These are phyloP conservation scores for Amazona guildingii DNA, from an alignment of 2,113 vertebrate genomes.

Conservation along the genomic window DNA sequence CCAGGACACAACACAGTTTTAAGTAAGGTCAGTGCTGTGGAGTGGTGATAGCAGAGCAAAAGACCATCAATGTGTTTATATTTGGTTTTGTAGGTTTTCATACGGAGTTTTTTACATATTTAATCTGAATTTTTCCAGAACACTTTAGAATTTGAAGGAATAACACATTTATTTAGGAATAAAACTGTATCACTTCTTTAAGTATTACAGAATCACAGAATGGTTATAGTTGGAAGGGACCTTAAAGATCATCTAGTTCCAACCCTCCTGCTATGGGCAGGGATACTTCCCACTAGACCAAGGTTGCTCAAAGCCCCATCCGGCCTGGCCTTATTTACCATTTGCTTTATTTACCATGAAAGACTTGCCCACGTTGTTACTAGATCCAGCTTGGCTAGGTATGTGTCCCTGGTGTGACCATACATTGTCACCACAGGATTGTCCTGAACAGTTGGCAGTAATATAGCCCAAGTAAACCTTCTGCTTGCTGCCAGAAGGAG, in stretches of 20 bases:
- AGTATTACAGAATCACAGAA: neutral
- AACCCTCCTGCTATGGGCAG: neutral
- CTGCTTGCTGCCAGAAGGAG: neutral
- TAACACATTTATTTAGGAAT: neutral
- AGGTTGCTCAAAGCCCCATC: neutral
- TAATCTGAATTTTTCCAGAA: neutral
- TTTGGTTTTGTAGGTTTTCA: neutral
- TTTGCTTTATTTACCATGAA: neutral
- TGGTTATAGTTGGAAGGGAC: neutral
- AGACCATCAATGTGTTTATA: neutral
- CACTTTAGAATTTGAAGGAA: neutral
- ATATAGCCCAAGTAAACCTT: neutral
- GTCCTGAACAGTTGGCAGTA: neutral
- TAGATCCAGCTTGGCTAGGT: neutral
- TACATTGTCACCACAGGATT: neutral
- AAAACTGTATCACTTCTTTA: neutral
- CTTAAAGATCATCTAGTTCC: neutral
- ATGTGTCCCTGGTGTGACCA: neutral
- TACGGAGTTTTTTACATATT: neutral
- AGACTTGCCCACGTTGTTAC: neutral
- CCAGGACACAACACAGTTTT: neutral
- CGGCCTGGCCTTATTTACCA: neutral
- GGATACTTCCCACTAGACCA: neutral
- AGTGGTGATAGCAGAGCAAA: neutral
- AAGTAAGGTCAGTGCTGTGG: neutral